A percentile compares a stretch with the other conserved stretches of the same genome.
Conservation (phyloP, 2,888 invertebrate species). For the Euzophera pinguis region DNA sequence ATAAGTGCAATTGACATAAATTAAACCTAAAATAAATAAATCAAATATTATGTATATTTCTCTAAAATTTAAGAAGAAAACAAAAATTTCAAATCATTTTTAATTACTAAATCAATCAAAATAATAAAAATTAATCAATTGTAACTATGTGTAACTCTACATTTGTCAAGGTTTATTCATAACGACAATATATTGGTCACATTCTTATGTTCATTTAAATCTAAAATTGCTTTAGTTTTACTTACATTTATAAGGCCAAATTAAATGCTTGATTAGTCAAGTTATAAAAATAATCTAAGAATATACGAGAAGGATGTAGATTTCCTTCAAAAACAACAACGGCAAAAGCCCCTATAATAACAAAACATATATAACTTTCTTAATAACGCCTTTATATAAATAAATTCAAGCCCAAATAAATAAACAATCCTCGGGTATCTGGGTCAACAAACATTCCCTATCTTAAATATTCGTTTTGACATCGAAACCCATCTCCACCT, state of each 20-base stretch:
- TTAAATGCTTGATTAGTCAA: too few relatives aligned
- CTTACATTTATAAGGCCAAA: not conserved
- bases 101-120: too few relatives aligned
- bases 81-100: too few relatives aligned
- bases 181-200: too few relatives aligned
- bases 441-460: constrained; percentile 8
- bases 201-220: too few relatives aligned
- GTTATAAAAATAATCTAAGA: not conserved
- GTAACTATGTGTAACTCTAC: too few relatives aligned
- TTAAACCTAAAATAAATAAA: too few relatives aligned
- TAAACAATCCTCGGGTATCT: constrained; percentile 4
- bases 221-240: not conserved
- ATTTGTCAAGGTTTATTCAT: too few relatives aligned
- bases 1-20: too few relatives aligned
- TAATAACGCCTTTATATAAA: constrained; percentile 7
- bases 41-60: too few relatives aligned
- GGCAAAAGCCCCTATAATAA: not conserved
- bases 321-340: not conserved
- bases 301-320: not conserved
- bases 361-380: constrained; percentile 6
- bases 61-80: too few relatives aligned
- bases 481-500: not conserved
- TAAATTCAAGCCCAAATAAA: constrained; percentile 3
- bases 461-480: not conserved
- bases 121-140: too few relatives aligned